Evolutionary conservation across 2,797 vertebrate species (phyloP).

Genomic region (Sebastes dallii): DNA sequence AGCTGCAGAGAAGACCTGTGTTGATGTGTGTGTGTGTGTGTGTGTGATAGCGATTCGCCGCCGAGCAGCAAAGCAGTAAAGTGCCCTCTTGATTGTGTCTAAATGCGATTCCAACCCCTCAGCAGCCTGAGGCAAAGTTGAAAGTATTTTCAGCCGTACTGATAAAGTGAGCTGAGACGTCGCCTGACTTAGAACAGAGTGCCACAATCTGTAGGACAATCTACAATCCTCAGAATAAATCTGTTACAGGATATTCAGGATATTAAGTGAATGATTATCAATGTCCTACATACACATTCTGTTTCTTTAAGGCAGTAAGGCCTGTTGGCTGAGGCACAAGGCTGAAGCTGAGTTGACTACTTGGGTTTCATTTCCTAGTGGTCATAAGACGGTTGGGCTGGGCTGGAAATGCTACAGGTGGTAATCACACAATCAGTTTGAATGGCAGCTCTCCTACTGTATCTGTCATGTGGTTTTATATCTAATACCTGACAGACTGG

Average conservation of each 20-base stretch:
- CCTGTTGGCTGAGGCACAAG: slow-evolving; percentile 52
- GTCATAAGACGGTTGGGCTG: background rate
- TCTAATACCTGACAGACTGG: background rate
- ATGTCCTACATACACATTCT: slow-evolving; percentile 44
- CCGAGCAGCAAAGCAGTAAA: slow-evolving; percentile 40
- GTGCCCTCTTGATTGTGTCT: slow-evolving; percentile 45
- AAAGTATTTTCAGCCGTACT: slow-evolving; percentile 46
- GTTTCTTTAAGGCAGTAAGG: slow-evolving; percentile 52
- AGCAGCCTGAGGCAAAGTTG: slow-evolving; percentile 47
- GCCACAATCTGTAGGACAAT: slow-evolving; percentile 41
- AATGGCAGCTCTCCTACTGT: slow-evolving; percentile 4
- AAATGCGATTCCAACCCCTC: slow-evolving; percentile 40
- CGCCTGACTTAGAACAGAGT: slow-evolving; percentile 31
- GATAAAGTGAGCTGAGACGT: slow-evolving; percentile 30
- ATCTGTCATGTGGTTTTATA: background rate
- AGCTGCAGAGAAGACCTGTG: slow-evolving; percentile 31
- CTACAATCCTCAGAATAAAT: slow-evolving; percentile 23
- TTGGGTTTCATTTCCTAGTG: background rate
- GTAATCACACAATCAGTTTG: slow-evolving; percentile 33
- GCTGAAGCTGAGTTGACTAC: slow-evolving; percentile 38
- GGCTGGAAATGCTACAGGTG: slow-evolving; percentile 25
- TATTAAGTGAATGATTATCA: slow-evolving; percentile 31
- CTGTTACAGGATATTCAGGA: slow-evolving; percentile 16
- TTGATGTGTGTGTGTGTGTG: background rate
- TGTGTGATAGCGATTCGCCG: slow-evolving; percentile 12